Conservation (phyloP, 92 coral and sea anemone species). For the Meandrina meandrites region DNA sequence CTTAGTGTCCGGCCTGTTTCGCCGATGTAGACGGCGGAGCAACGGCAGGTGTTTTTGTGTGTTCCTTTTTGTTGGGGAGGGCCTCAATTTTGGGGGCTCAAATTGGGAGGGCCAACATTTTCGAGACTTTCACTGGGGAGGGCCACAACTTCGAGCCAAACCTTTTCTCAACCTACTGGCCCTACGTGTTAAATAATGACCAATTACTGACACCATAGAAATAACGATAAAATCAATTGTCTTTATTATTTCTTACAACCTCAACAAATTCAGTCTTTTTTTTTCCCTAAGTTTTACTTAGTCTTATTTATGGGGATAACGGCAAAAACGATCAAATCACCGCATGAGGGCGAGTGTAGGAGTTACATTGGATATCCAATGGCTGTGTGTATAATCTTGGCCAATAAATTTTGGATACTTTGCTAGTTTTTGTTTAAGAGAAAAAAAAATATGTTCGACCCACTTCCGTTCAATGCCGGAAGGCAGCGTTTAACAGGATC, state of each 20-base stretch:
- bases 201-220: neutral
- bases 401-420: neutral
- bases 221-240: neutral
- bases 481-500: too few relatives aligned
- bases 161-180: too few relatives aligned
- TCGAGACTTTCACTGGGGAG: too few relatives aligned
- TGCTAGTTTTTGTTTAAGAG: neutral
- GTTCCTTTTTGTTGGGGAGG: too few relatives aligned
- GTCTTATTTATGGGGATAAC: neutral
- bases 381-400: neutral
- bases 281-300: constrained; percentile 4
- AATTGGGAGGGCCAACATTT: too few relatives aligned
- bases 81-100: too few relatives aligned
- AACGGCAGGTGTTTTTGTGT: too few relatives aligned
- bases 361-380: neutral
- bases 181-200: too few relatives aligned
- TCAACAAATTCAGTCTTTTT: neutral
- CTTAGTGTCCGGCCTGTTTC: too few relatives aligned
- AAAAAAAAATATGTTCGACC: too few relatives aligned
- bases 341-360: neutral
- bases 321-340: neutral
- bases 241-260: constrained; percentile 1
- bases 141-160: too few relatives aligned
- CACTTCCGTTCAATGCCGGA: neutral
- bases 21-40: too few relatives aligned